These are phyloP conservation scores for Chrysemys picta DNA, from an alignment of 2,113 vertebrate species.

Conservation along the genomic window DNA sequence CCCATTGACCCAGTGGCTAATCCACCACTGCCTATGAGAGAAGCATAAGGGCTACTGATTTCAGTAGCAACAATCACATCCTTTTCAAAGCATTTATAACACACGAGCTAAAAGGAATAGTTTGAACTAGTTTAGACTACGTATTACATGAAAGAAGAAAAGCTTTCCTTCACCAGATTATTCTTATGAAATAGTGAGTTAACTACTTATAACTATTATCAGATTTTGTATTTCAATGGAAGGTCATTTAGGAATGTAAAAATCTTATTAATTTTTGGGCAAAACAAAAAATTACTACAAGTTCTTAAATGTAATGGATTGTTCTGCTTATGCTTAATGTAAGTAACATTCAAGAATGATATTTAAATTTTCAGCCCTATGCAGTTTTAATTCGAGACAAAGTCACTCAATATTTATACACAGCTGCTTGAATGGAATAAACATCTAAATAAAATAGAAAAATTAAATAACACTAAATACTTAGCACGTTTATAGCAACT, in stretches of 20 bases:
- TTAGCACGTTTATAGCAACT: neutral
- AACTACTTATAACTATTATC: neutral
- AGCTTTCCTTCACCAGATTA: neutral
- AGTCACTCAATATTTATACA: neutral
- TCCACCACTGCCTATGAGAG: neutral
- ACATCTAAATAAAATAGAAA: neutral
- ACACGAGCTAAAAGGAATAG: neutral
- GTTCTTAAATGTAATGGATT: slow-evolving; percentile 4
- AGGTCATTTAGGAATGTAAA: neutral
- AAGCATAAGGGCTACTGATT: neutral
- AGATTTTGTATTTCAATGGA: neutral
- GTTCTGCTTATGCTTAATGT: neutral
- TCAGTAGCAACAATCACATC: neutral
- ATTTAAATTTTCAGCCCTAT: neutral
- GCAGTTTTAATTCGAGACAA: neutral
- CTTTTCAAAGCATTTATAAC: neutral
- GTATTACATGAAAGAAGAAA: neutral
- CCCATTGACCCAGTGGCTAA: too few relatives aligned
- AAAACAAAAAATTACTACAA: neutral
- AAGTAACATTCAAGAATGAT: neutral
- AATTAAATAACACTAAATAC: neutral
- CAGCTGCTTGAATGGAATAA: neutral
- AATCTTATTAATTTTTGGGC: neutral
- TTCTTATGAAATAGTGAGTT: neutral
- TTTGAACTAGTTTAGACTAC: neutral